phyloP scores from a whole-genome alignment of 1,140 invertebrate genomes.

The Hypsibius dujardini region DNA sequence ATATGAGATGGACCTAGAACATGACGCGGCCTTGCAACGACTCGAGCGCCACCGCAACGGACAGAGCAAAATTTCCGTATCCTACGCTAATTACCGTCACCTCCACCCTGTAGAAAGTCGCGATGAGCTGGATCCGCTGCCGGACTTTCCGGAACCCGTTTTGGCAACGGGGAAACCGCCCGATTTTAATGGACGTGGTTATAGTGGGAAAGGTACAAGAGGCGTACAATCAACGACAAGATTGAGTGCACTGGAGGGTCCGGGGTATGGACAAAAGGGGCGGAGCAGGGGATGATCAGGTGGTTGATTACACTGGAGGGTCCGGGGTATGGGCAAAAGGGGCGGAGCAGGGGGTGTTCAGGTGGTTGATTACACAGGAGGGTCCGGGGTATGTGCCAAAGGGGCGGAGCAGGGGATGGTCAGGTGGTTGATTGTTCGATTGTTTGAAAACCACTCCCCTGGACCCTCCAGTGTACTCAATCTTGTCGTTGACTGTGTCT shows the following conservation, averaged over 20 bases:
- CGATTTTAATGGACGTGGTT: constrained; percentile 40
- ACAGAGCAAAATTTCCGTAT: constrained; percentile 33
- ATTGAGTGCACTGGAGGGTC: too few relatives aligned
- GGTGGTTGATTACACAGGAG: too few relatives aligned
- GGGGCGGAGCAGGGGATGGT: too few relatives aligned
- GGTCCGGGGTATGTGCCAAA: too few relatives aligned
- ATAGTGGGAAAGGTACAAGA: constrained; percentile 40
- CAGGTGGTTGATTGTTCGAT: too few relatives aligned
- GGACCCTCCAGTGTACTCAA: constrained; percentile 23
- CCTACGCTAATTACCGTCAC: constrained; percentile 15
- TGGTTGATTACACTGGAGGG: too few relatives aligned
- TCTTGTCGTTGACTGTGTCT: too few relatives aligned
- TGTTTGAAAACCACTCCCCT: constrained; percentile 10
- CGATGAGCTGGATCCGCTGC: constrained; percentile 6
- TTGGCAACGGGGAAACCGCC: constrained; percentile 23
- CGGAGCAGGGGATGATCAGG: too few relatives aligned
- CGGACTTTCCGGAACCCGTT: constrained; percentile 18
- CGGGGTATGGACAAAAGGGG: too few relatives aligned
- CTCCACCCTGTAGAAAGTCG: constrained; percentile 24
- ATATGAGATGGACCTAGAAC: constrained; percentile 68
- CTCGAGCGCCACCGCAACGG: constrained; percentile 65
- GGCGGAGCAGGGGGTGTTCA: too few relatives aligned
- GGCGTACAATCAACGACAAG: too few relatives aligned
- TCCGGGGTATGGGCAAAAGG: too few relatives aligned
- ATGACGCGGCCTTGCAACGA: constrained; percentile 55